phyloP scores from a whole-genome alignment of 2,888 invertebrate genomes.

The Drosophila anceps region DNA sequence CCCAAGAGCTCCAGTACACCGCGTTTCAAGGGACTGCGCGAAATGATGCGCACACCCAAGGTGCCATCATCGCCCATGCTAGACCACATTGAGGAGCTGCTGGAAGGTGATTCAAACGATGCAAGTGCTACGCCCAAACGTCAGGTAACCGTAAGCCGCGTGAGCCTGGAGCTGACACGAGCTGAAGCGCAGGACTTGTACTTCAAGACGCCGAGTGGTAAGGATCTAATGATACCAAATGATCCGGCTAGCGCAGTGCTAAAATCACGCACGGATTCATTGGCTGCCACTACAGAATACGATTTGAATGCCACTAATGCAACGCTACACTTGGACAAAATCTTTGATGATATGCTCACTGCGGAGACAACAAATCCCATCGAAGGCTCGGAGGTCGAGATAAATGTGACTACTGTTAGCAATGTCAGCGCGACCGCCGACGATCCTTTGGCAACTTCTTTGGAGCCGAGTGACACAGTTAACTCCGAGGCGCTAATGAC shows the following conservation, averaged over 20 bases:
- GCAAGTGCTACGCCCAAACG: conserved; percentile 23
- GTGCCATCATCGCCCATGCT: conserved; percentile 61
- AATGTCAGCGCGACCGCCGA: conserved; percentile 4
- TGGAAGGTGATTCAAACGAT: conserved; percentile 44
- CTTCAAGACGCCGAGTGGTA: conserved; percentile 83
- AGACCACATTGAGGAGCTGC: conserved; percentile 64
- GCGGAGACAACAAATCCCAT: conserved; percentile 35
- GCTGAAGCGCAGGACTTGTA: conserved; percentile 60
- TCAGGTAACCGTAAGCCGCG: conserved; percentile 19
- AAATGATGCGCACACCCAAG: conserved; percentile 74
- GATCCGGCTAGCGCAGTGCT: conserved; percentile 81
- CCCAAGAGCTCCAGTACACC: conserved; percentile 73
- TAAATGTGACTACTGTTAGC: conserved; percentile 51
- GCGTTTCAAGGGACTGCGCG: conserved; percentile 66
- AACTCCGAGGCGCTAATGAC: conserved; percentile 59
- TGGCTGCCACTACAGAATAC: conserved; percentile 72
- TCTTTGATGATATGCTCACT: conserved; percentile 77
- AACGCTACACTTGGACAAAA: conserved; percentile 72
- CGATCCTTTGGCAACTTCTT: conserved; percentile 65
- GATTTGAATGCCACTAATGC: conserved; percentile 74
- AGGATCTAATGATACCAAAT: conserved; percentile 80
- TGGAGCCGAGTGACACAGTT: conserved; percentile 22
- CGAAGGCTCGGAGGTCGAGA: conserved; percentile 47
- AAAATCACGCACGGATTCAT: conserved; percentile 59
- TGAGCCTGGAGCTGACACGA: conserved; percentile 15